Conservation (phyloP, 1,140 invertebrate species). For the Drosophila ohnishii region DNA sequence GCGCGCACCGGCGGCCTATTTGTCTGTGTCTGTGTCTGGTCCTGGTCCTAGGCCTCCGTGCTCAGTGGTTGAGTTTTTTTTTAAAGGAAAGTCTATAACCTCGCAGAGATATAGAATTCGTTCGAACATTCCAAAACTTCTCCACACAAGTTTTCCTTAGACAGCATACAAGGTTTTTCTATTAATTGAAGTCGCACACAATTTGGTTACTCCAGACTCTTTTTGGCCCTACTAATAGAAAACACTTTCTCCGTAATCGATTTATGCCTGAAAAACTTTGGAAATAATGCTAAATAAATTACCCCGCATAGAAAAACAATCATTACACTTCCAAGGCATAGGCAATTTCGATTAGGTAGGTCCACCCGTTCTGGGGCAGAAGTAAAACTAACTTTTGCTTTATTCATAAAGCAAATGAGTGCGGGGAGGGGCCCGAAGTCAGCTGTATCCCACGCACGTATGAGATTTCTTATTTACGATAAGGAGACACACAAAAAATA, state of each 20-base stretch:
- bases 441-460: constrained; percentile 67
- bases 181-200: background rate
- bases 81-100: background rate
- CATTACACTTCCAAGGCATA: constrained; percentile 63
- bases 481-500: constrained; percentile 75
- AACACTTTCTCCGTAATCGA: constrained; percentile 1
- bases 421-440: constrained; percentile 4
- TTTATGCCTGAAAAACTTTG: constrained; percentile 23
- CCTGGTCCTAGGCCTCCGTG: constrained; percentile 7
- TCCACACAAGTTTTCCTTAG: background rate
- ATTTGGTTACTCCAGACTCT: background rate
- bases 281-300: constrained; percentile 77
- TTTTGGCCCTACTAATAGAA: background rate
- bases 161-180: background rate
- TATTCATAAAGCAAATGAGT: constrained; percentile 66
- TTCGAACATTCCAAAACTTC: constrained; percentile 15
- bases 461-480: constrained; percentile 83
- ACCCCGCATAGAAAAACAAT: constrained; percentile 70
- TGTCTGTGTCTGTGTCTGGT: constrained; percentile 23
- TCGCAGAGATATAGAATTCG: constrained; percentile 50
- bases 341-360: constrained; percentile 66
- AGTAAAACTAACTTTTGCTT: constrained; percentile 72
- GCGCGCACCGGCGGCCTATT: constrained; percentile 4
- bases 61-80: background rate
- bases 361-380: constrained; percentile 36